These are phyloP conservation scores for Acestrorhynchus altus DNA, from an alignment of 2,797 vertebrate species.

Conservation along the genomic window DNA sequence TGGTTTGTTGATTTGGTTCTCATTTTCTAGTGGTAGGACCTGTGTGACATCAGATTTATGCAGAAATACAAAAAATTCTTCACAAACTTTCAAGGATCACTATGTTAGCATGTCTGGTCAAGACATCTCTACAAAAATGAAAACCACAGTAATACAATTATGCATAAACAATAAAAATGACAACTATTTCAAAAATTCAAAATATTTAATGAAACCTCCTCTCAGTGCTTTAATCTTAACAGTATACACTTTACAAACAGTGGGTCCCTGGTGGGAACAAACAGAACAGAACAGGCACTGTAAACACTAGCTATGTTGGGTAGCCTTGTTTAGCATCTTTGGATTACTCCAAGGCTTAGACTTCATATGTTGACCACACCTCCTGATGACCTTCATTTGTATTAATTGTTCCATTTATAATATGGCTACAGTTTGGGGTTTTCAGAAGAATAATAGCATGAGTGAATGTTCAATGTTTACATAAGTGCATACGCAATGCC, in stretches of 20 bases:
- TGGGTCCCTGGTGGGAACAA: not conserved
- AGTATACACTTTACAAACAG: slow-evolving; percentile 8
- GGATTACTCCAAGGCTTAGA: not conserved
- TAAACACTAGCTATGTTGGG: slow-evolving; percentile 24
- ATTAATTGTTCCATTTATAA: not conserved
- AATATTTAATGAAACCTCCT: slow-evolving; percentile 48
- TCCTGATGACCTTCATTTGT: not conserved
- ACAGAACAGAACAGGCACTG: slow-evolving; percentile 3
- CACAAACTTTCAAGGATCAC: no score
- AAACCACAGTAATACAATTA: no score
- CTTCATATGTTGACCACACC: not conserved
- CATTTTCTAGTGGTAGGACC: no score
- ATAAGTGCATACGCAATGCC: not conserved
- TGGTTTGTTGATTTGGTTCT: no score
- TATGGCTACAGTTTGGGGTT: not conserved
- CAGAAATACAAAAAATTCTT: no score
- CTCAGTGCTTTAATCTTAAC: not conserved
- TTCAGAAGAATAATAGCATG: not conserved
- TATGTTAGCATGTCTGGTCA: no score
- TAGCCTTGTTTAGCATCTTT: not conserved
- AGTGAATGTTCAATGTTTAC: not conserved
- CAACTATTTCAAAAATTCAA: slow-evolving; percentile 15
- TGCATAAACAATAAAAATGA: not conserved
- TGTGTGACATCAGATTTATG: no score
- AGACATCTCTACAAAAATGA: no score